phyloP scores from a whole-genome alignment of 2,888 invertebrate species.

The Neocrepidodera transversa region DNA sequence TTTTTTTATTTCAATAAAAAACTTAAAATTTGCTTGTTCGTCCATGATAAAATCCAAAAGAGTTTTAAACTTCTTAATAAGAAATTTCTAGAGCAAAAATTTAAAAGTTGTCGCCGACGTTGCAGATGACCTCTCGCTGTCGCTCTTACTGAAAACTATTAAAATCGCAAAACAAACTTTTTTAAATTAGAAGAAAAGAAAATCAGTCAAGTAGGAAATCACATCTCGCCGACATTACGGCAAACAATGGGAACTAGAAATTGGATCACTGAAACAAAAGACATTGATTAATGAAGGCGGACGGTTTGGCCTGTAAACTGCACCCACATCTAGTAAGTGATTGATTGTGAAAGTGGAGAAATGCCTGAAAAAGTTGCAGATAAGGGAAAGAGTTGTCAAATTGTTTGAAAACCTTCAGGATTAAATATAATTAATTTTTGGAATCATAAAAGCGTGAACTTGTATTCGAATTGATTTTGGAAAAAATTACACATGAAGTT shows the following conservation, averaged over 20 bases:
- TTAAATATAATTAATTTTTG: background rate
- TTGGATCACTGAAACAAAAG: conserved; percentile 59
- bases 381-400: conserved; percentile 7
- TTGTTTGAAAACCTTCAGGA: conserved; percentile 13
- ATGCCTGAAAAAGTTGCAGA: conserved; percentile 6
- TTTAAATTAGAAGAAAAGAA: conserved; percentile 46
- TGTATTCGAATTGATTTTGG: too few relatives aligned
- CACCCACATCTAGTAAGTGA: conserved; percentile 50
- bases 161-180: conserved; percentile 43
- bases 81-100: background rate
- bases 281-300: conserved; percentile 59
- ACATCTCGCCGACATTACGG: conserved; percentile 52
- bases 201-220: conserved; percentile 51
- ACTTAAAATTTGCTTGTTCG: too few relatives aligned
- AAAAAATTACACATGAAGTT: too few relatives aligned
- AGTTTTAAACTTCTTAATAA: background rate
- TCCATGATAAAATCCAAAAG: too few relatives aligned
- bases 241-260: conserved; percentile 58
- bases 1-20: too few relatives aligned
- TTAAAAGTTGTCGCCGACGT: background rate
- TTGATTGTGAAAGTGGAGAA: conserved; percentile 52
- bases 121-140: conserved; percentile 13
- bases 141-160: conserved; percentile 25
- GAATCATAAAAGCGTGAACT: background rate
- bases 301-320: conserved; percentile 54